Evolutionary conservation across 1,140 invertebrate species (phyloP).

Genomic region (Leptoteleia sp.): DNA sequence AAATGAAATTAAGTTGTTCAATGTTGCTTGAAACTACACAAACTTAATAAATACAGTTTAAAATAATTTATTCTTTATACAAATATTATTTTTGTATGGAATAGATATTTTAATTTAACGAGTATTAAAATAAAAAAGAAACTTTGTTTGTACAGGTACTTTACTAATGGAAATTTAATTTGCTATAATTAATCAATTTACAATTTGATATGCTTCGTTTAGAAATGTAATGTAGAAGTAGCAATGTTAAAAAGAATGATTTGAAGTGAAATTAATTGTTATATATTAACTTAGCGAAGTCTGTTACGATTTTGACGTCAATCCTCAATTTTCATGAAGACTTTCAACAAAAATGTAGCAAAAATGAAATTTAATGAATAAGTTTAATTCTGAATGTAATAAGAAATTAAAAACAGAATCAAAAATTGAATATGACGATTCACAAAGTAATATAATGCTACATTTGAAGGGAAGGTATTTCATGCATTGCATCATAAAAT

Average conservation of each 20-base stretch:
- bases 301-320: conserved; percentile 58
- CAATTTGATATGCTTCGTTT: no score
- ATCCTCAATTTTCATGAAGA: conserved; percentile 42
- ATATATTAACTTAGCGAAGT: conserved; percentile 37
- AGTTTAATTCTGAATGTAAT: neutral
- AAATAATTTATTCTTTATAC: neutral
- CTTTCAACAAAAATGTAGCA: conserved; percentile 34
- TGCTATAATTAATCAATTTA: no score
- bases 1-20: conserved; percentile 4
- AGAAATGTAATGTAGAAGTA: no score
- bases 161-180: no score
- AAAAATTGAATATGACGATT: neutral
- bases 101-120: neutral
- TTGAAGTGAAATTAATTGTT: no score
- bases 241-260: no score
- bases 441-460: conserved; percentile 7
- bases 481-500: conserved; percentile 9
- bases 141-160: no score
- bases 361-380: neutral
- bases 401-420: neutral
- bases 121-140: no score
- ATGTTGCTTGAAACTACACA: neutral
- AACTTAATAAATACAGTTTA: no score
- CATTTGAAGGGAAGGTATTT: conserved; percentile 16
- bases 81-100: conserved; percentile 3